Evolutionary conservation across 2,888 invertebrate genomes (phyloP).

Genomic region (Cotesia congregata): DNA sequence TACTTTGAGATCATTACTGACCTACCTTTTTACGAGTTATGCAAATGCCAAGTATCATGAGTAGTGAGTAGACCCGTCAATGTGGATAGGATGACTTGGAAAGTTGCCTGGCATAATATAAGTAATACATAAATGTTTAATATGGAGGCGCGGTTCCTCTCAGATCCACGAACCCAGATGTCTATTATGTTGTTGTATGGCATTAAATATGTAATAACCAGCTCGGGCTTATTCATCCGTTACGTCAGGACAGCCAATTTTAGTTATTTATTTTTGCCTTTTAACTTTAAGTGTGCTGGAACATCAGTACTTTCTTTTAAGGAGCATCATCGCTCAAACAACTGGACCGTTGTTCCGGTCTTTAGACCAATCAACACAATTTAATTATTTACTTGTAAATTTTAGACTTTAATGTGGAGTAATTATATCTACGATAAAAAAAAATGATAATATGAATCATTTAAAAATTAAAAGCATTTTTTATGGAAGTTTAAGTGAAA

Average conservation of each 20-base stretch:
- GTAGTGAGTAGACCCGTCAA: background rate
- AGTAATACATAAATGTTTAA: background rate
- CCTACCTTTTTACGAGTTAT: constrained; percentile 23
- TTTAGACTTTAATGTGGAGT: no score
- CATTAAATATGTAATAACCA: background rate
- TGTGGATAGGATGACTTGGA: constrained; percentile 28
- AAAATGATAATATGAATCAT: background rate
- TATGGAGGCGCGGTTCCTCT: constrained; percentile 15
- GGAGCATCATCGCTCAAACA: constrained; percentile 33
- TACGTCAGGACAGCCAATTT: constrained; percentile 22
- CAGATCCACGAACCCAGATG: constrained; percentile 29
- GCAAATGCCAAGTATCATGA: constrained; percentile 19
- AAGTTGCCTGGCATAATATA: constrained; percentile 1
- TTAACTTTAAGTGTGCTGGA: background rate
- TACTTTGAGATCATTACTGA: constrained; percentile 25
- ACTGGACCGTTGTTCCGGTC: constrained; percentile 41
- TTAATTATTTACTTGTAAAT: no score
- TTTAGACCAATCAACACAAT: constrained; percentile 1
- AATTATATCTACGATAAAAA: background rate
- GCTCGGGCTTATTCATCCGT: constrained; percentile 33
- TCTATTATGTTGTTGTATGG: constrained; percentile 9
- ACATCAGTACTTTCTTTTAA: constrained; percentile 11
- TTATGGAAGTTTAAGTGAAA: no score
- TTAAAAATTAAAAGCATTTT: no score
- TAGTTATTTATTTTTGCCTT: constrained; percentile 22